phyloP scores from a whole-genome alignment of 2,113 vertebrate genomes.

The Columba livia region DNA sequence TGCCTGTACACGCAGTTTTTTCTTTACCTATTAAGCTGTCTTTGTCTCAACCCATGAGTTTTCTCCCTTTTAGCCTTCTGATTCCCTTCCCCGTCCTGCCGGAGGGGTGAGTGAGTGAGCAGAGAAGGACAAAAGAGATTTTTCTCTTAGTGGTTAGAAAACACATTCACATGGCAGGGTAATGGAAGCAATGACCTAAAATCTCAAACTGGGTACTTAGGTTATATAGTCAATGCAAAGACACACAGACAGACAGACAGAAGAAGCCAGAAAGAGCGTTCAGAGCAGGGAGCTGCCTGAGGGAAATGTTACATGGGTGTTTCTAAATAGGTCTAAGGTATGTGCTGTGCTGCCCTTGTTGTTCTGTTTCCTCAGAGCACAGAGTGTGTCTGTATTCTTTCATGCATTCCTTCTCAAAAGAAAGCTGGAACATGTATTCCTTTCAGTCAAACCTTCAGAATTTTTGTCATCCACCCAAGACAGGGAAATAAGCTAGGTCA shows the following conservation, averaged over 20 bases:
- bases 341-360: neutral
- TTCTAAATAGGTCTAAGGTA: neutral
- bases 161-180: neutral
- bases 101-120: rapidly evolving
- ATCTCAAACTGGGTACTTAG: neutral
- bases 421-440: neutral
- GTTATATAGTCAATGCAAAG: neutral
- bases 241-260: neutral
- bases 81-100: too few species aligned
- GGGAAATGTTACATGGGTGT: neutral
- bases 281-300: neutral
- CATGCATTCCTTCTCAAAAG: neutral
- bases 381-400: neutral
- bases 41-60: too few species aligned
- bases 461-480: neutral
- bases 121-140: neutral
- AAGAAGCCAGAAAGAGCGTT: neutral
- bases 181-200: neutral
- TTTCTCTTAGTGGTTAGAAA: neutral
- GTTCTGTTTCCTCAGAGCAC: neutral
- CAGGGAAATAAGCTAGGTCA: neutral
- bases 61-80: too few species aligned
- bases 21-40: too few species aligned
- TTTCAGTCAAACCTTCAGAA: neutral
- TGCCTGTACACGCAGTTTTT: too few species aligned